Percentiles rank a stretch among this genome's conserved stretches.
phyloP scores from a whole-genome alignment of 2,888 invertebrate genomes.

The Yponomeuta plumbellus region DNA sequence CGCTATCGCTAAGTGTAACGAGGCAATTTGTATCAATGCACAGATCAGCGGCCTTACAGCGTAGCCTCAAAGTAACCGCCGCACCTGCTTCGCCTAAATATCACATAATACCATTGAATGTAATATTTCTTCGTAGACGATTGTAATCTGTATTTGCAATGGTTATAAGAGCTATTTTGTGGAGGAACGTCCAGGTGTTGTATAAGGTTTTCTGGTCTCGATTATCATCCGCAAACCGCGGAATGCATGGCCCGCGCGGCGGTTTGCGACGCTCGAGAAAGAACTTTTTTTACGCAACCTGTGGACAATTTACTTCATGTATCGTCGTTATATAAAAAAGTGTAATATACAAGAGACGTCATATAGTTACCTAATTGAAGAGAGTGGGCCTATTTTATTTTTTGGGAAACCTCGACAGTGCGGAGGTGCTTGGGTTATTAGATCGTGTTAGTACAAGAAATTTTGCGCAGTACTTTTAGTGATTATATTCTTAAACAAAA shows the following conservation, averaged over 20 bases:
- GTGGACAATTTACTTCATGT: slow-evolving; percentile 9
- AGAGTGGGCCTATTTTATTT: not conserved
- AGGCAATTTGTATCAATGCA: slow-evolving; percentile 63
- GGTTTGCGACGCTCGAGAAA: slow-evolving; percentile 18
- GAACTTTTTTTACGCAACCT: slow-evolving; percentile 13
- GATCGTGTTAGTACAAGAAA: not conserved
- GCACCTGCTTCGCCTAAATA: slow-evolving; percentile 62
- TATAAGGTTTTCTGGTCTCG: slow-evolving; percentile 3
- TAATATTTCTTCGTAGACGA: slow-evolving; percentile 18
- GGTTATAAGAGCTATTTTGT: slow-evolving; percentile 26
- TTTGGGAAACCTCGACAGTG: not conserved
- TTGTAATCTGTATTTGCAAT: slow-evolving; percentile 23
- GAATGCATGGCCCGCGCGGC: slow-evolving; percentile 48
- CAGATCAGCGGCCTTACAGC: slow-evolving; percentile 45
- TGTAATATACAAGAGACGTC: not conserved
- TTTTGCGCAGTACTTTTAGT: not conserved
- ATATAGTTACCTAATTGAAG: not conserved
- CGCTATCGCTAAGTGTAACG: slow-evolving; percentile 33
- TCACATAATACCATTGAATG: slow-evolving; percentile 44
- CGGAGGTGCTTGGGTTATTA: not conserved
- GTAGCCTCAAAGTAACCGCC: slow-evolving; percentile 55
- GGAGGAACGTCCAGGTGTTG: not conserved
- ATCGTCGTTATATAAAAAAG: not conserved
- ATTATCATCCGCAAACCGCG: slow-evolving; percentile 60
- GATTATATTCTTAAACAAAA: not conserved